A percentile compares a stretch with the other conserved stretches of the same genome.
Conservation (phyloP, 2,888 invertebrate species). For the Beris morrisii region DNA sequence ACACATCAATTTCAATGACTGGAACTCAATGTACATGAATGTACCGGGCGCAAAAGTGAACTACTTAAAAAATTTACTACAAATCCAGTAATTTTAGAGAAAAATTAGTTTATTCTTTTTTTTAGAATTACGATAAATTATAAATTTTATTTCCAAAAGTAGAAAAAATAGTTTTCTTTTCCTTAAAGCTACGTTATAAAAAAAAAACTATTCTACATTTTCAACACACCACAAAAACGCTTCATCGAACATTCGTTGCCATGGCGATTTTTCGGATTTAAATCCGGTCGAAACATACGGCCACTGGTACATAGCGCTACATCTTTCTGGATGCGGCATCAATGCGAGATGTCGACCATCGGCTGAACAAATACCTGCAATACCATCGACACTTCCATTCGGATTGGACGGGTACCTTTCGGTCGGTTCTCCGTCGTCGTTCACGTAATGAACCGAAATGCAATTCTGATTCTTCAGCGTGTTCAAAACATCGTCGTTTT, state of each 20-base stretch:
- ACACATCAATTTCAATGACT: slow-evolving; percentile 58
- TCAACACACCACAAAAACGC: slow-evolving; percentile 71
- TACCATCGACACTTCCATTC: slow-evolving; percentile 81
- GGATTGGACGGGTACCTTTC: slow-evolving; percentile 92
- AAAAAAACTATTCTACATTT: too few relatives aligned
- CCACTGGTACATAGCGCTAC: slow-evolving; percentile 89
- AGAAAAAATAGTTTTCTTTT: too few relatives aligned
- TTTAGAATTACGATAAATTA: too few relatives aligned
- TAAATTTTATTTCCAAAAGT: too few relatives aligned
- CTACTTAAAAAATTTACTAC: slow-evolving; percentile 55
- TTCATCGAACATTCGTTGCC: slow-evolving; percentile 90
- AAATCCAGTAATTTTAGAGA: slow-evolving; percentile 42
- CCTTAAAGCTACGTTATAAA: too few relatives aligned
- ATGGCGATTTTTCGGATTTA: slow-evolving; percentile 72
- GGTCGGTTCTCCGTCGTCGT: slow-evolving; percentile 75
- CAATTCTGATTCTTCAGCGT: slow-evolving; percentile 63
- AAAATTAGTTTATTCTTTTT: neutral
- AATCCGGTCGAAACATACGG: slow-evolving; percentile 66
- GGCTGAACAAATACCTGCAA: slow-evolving; percentile 85
- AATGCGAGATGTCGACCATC: slow-evolving; percentile 94
- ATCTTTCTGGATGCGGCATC: slow-evolving; percentile 99
- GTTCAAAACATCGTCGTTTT: slow-evolving; percentile 57
- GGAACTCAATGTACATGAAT: slow-evolving; percentile 61
- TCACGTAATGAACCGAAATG: slow-evolving; percentile 79
- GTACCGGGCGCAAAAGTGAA: slow-evolving; percentile 57